Base-by-base conservation (phyloP, 2,888 invertebrate species). In the Lathronympha strigana region DNA sequence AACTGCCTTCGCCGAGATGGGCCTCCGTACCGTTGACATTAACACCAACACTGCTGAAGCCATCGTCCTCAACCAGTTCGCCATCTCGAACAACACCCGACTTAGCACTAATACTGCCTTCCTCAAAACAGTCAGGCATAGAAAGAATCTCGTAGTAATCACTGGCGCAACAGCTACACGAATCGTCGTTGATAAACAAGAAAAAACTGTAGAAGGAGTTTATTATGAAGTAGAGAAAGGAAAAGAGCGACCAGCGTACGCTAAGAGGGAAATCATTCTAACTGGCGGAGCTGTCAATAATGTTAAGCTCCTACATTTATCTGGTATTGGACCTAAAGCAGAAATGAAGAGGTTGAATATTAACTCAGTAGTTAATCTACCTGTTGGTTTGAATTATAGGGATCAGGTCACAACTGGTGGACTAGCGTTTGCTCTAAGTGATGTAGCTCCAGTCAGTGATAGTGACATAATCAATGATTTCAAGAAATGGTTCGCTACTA, bases 381-480 rank as follows among this genome's bases (percentile, higher is more conserved):
- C 92, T 2, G 91, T 92, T 1, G 92, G 92, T 1, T 68, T 78
- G 6, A 87, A 89, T 70, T 92, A 90, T 73, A 90, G 88, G 79
- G 92, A 92, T 71, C 92, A 92, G 73, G 90, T 92, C 0, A 84
- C 88, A 1, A 86, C 86, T 23, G 91, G 91, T 13, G 92, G 92
- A 19, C 76, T 92, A 60, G 83, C 92, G 0, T 92, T 92, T 69
- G 73, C 79, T 13, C 67, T 92, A 4, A 84, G 76, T 54, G 90
- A 92, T 47, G 82, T 87, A 4, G 71, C 84, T 1, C 76, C 81
- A 17, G 80, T 90, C 0, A 78, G 77, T 51, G 90, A 91, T 72
- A 75, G 69, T 40, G 80, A 88, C 71, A 72, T 92, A 4, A 84
- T 90, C 19, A 81, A 82, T 43, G 90, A 90, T 70, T 92, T 92